Conservation (phyloP, 2,113 vertebrate genomes). For the Aspiorhynchus laticeps region DNA sequence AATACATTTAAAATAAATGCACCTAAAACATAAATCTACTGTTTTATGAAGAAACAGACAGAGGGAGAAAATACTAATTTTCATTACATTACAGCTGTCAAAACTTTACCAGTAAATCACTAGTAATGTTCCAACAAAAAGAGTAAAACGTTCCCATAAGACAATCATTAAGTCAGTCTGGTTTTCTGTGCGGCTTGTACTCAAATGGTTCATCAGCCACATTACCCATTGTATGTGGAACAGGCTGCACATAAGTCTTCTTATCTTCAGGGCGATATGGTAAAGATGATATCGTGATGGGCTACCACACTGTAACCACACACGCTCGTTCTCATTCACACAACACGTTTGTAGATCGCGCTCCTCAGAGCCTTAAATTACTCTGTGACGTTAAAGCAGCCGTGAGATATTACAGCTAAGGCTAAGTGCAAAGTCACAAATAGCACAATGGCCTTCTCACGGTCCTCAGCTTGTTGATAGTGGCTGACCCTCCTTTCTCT, state of each 20-base stretch:
- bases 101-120: background rate
- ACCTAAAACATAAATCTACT: background rate
- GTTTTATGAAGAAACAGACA: background rate
- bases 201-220: constrained; percentile 8
- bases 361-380: constrained; percentile 18
- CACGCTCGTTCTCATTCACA: background rate
- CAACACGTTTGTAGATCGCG: background rate
- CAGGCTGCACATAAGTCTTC: background rate
- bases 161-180: background rate
- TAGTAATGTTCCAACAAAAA: background rate
- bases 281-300: constrained; percentile 13
- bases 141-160: background rate
- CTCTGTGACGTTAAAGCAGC: constrained; percentile 49
- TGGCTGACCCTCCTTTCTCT: constrained; percentile 67
- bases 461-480: constrained; percentile 73
- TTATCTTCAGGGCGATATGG: background rate
- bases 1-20: background rate
- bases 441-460: constrained; percentile 75
- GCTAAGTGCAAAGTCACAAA: constrained; percentile 68
- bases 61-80: background rate
- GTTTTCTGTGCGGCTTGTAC: constrained; percentile 9
- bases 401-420: constrained; percentile 65
- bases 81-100: background rate
- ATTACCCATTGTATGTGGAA: constrained; percentile 42
- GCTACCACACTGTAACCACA: background rate